phyloP scores from a whole-genome alignment of 2,888 invertebrate genomes.

The Synanthedon tipuliformis region DNA sequence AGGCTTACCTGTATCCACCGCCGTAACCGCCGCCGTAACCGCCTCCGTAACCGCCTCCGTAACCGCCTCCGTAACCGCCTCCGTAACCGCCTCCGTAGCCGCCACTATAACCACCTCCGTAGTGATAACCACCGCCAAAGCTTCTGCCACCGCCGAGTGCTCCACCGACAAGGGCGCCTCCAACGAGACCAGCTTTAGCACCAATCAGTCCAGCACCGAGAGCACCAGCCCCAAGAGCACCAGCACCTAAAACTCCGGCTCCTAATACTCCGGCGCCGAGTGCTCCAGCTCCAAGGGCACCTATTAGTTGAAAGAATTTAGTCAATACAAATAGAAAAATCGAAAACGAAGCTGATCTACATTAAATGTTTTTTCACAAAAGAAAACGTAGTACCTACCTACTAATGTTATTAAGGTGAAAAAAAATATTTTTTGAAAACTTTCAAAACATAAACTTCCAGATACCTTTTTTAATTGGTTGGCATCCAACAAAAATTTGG shows the following conservation, averaged over 20 bases:
- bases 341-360: too few relatives aligned
- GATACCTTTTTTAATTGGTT: too few relatives aligned
- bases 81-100: constrained; percentile 3
- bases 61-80: not conserved
- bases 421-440: too few relatives aligned
- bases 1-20: constrained; percentile 13
- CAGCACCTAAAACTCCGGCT: constrained; percentile 26
- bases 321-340: too few relatives aligned
- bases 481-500: too few relatives aligned
- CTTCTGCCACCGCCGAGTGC: constrained; percentile 13
- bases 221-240: constrained; percentile 34
- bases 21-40: constrained; percentile 7
- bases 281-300: constrained; percentile 17
- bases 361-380: too few relatives aligned
- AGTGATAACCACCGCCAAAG: constrained; percentile 10
- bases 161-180: constrained; percentile 39
- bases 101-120: constrained; percentile 12
- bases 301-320: not conserved
- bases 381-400: too few relatives aligned
- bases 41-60: constrained; percentile 6
- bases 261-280: constrained; percentile 28
- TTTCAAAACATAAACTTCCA: too few relatives aligned
- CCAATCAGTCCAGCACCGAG: constrained; percentile 45
- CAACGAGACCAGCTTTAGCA: constrained; percentile 44
- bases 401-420: too few relatives aligned